These are phyloP conservation scores for Clusia tigrina DNA, from an alignment of 2,888 invertebrate species.

Conservation along the genomic window DNA sequence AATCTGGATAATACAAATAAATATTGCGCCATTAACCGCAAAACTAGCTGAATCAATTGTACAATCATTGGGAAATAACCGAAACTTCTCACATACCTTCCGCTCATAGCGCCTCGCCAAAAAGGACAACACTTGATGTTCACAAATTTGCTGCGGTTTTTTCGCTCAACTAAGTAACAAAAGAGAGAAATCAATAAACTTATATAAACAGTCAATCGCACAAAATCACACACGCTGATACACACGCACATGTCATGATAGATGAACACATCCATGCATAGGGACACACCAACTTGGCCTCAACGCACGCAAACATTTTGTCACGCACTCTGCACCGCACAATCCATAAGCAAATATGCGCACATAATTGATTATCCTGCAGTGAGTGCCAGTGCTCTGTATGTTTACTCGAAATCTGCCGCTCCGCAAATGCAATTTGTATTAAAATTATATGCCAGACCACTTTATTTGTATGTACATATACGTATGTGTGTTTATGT, in stretches of 20 bases:
- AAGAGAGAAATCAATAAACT: conserved; percentile 5
- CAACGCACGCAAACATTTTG: conserved; percentile 20
- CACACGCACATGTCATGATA: conserved; percentile 17
- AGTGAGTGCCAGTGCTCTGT: conserved; percentile 20
- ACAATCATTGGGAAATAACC: too few relatives aligned
- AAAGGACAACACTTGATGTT: background rate
- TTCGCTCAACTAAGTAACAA: background rate
- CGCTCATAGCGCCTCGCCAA: too few relatives aligned
- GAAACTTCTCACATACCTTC: too few relatives aligned
- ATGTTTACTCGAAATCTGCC: conserved; percentile 1
- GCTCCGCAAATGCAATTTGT: background rate
- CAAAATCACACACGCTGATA: conserved; percentile 11
- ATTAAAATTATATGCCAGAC: conserved; percentile 4
- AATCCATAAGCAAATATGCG: conserved; percentile 37
- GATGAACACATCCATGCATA: conserved; percentile 12
- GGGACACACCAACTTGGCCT: conserved; percentile 34
- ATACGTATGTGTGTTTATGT: conserved; percentile 14
- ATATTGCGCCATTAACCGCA: too few relatives aligned
- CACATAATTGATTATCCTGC: conserved; percentile 42
- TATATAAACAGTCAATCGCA: too few relatives aligned
- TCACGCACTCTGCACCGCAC: conserved; percentile 14
- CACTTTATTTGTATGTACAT: conserved; percentile 14
- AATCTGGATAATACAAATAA: too few relatives aligned
- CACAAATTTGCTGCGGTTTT: conserved; percentile 5
- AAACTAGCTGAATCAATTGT: too few relatives aligned